Evolutionary conservation across 2,888 invertebrate genomes (phyloP).

Genomic region (Mythimna pallens): DNA sequence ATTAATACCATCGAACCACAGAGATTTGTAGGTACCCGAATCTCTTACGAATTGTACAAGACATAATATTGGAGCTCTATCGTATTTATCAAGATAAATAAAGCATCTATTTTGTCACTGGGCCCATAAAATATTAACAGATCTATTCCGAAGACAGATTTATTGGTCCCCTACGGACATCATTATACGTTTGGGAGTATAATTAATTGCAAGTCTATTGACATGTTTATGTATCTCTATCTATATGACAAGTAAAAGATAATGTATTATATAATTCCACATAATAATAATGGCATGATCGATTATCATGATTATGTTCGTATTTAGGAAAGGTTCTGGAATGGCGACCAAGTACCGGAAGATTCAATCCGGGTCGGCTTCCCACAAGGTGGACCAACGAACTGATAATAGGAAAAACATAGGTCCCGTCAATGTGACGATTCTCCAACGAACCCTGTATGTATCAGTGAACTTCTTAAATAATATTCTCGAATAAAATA

Average conservation of each 20-base stretch:
- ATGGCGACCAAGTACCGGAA: background rate
- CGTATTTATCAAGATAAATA: slow-evolving; percentile 46
- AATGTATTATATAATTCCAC: background rate
- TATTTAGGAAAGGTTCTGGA: background rate
- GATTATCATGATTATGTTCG: too few relatives aligned
- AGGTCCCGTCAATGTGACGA: background rate
- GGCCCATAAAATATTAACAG: slow-evolving; percentile 54
- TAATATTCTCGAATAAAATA: too few relatives aligned
- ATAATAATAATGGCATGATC: background rate
- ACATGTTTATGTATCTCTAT: slow-evolving; percentile 14
- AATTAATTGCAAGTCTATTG: slow-evolving; percentile 51
- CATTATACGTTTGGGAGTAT: slow-evolving; percentile 50
- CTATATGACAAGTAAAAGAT: background rate
- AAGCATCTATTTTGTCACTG: slow-evolving; percentile 42
- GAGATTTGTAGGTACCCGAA: background rate
- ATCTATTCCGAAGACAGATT: slow-evolving; percentile 50
- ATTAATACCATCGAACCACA: background rate
- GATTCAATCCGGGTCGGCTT: too few relatives aligned
- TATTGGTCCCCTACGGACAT: slow-evolving; percentile 53
- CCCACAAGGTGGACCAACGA: background rate
- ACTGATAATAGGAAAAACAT: background rate
- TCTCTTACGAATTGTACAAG: slow-evolving; percentile 18
- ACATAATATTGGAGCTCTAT: slow-evolving; percentile 12
- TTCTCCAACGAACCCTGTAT: background rate
- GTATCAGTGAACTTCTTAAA: background rate